A percentile compares a stretch with the other conserved stretches of the same genome.
These are phyloP conservation scores for Chymomyza caudatula DNA, from an alignment of 2,888 invertebrate species.

Conservation along the genomic window DNA sequence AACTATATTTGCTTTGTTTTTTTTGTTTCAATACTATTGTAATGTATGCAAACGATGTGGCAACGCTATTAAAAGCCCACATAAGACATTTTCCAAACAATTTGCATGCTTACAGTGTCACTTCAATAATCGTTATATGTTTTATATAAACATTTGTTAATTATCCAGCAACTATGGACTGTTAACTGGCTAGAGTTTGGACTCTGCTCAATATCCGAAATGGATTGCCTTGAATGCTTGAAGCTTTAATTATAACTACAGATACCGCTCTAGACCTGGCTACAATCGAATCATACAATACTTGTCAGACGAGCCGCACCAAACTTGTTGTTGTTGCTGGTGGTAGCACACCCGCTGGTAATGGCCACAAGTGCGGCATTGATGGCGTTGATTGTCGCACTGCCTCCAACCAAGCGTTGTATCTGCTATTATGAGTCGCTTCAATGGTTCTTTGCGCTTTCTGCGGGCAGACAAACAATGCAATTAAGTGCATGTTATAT, in stretches of 20 bases:
- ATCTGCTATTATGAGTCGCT: constrained; percentile 36
- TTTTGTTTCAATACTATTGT: constrained; percentile 27
- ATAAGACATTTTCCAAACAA: constrained; percentile 7
- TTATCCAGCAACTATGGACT: not conserved
- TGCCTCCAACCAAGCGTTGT: not conserved
- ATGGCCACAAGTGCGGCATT: not conserved
- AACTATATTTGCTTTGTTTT: constrained; percentile 10
- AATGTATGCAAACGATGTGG: constrained; percentile 48
- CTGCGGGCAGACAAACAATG: constrained; percentile 10
- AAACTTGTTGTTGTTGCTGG: not conserved
- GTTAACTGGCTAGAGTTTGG: not conserved
- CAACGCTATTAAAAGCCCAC: constrained; percentile 44
- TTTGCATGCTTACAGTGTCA: constrained; percentile 17
- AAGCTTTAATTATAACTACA: not conserved
- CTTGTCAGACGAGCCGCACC: not conserved
- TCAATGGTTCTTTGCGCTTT: constrained; percentile 38
- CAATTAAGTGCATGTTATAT: constrained; percentile 53
- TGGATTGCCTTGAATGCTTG: constrained; percentile 19
- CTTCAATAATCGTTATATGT: constrained; percentile 46
- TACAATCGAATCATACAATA: too few relatives aligned
- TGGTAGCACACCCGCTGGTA: not conserved
- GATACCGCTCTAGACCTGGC: not conserved
- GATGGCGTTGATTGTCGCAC: constrained; percentile 14
- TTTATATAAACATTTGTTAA: constrained; percentile 22
- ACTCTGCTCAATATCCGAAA: not conserved